Percentiles rank a stretch among this genome's conserved stretches.
Evolutionary conservation across 1,140 invertebrate species (phyloP).

Genomic region (Tetramorium alpestre): DNA sequence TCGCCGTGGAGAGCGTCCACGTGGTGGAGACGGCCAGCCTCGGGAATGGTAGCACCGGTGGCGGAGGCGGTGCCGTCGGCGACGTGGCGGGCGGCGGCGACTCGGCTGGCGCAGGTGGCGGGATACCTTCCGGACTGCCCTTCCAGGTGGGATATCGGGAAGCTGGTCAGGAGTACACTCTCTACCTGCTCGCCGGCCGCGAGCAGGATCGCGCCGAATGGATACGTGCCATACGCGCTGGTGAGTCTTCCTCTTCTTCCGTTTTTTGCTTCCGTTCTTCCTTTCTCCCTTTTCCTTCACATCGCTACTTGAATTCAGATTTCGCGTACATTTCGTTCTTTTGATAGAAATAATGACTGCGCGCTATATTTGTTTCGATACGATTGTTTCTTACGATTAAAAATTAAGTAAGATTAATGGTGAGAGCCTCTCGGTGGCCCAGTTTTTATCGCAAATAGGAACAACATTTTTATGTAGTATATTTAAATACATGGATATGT

Average conservation of each 20-base stretch:
- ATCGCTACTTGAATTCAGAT: background rate
- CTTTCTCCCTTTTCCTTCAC: background rate
- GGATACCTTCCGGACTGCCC: slow-evolving; percentile 86
- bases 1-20: slow-evolving; percentile 90
- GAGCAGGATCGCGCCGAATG: slow-evolving; percentile 91
- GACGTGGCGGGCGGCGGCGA: slow-evolving; percentile 76
- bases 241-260: slow-evolving; percentile 83
- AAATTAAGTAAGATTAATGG: background rate
- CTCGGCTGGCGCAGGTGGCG: slow-evolving; percentile 76
- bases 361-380: background rate
- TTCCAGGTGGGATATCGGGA: slow-evolving; percentile 92
- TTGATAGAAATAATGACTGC: background rate
- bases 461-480: background rate
- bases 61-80: slow-evolving; percentile 69
- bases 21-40: slow-evolving; percentile 91
- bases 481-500: background rate
- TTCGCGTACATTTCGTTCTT: background rate
- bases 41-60: slow-evolving; percentile 82
- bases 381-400: background rate
- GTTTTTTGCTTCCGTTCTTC: too few species aligned
- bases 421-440: background rate
- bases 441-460: background rate
- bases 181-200: slow-evolving; percentile 91
- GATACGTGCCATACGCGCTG: slow-evolving; percentile 91
- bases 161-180: slow-evolving; percentile 90